Conservation (phyloP, 2,113 vertebrate genomes). For the Pipa parva region DNA sequence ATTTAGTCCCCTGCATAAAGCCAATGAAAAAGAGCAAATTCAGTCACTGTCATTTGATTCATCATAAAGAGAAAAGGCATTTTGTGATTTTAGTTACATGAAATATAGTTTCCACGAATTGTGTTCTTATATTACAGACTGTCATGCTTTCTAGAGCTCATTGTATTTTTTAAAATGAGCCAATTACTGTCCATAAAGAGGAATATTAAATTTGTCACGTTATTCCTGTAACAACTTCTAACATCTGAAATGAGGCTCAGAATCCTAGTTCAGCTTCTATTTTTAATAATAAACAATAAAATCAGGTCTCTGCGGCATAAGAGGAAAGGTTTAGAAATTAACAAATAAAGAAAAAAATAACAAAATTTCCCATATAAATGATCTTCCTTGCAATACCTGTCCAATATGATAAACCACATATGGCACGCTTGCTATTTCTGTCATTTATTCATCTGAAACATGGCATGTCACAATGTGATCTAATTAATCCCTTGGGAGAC, state of each 20-base stretch:
- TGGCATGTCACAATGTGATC: slow-evolving; percentile 28
- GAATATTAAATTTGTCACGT: not conserved
- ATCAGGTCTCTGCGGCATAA: not conserved
- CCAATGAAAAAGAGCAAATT: too few species aligned
- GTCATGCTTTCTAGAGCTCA: too few species aligned
- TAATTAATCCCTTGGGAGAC: slow-evolving; percentile 29
- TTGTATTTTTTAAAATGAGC: not conserved
- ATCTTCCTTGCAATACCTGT: slow-evolving; percentile 6
- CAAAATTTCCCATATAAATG: slow-evolving; percentile 13
- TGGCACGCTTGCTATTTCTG: slow-evolving; percentile 15
- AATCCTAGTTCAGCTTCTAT: slow-evolving; percentile 2
- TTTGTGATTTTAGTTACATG: too few species aligned
- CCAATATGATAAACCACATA: not conserved
- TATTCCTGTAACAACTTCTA: not conserved
- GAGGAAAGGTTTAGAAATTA: not conserved
- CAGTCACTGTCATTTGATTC: too few species aligned
- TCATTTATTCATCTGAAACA: slow-evolving; percentile 15
- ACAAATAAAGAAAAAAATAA: not conserved
- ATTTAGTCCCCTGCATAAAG: too few species aligned
- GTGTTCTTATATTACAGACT: too few species aligned
- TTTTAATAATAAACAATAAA: slow-evolving; percentile 8
- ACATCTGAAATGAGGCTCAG: not conserved
- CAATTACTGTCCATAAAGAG: not conserved
- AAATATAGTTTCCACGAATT: too few species aligned
- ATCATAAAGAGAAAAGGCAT: too few species aligned